These are phyloP conservation scores for Arvicanthis niloticus DNA, from an alignment of 2,113 vertebrate genomes.

Conservation along the genomic window DNA sequence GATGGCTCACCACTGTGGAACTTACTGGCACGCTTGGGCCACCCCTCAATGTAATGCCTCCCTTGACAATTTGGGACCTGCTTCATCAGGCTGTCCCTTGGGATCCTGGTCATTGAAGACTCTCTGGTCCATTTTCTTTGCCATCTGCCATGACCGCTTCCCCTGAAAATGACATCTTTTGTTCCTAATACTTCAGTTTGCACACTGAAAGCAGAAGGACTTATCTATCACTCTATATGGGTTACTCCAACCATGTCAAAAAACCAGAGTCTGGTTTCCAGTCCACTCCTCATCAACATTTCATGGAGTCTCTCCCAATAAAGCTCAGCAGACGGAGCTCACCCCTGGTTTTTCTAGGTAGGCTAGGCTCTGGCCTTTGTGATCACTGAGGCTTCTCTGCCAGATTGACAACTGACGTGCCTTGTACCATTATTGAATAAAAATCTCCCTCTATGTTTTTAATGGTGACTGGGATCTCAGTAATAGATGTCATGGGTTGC, in stretches of 20 bases:
- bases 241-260: neutral
- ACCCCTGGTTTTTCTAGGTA: neutral
- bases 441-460: neutral
- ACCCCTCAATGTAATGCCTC: neutral
- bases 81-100: neutral
- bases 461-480: neutral
- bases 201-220: neutral
- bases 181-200: neutral
- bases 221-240: neutral
- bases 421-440: neutral
- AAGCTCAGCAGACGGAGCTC: neutral
- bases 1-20: too few species aligned
- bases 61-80: neutral
- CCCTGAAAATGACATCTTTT: neutral
- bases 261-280: neutral
- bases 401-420: neutral
- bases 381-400: neutral
- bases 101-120: neutral
- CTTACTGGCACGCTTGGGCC: fast-evolving
- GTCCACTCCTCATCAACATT: neutral
- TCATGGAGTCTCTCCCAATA: fast-evolving
- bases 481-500: fast-evolving
- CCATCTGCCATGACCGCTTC: neutral
- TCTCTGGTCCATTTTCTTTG: neutral
- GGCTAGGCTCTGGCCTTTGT: neutral